Evolutionary conservation across 2,113 vertebrate species (phyloP).

Genomic region (Cardinalis cardinalis): DNA sequence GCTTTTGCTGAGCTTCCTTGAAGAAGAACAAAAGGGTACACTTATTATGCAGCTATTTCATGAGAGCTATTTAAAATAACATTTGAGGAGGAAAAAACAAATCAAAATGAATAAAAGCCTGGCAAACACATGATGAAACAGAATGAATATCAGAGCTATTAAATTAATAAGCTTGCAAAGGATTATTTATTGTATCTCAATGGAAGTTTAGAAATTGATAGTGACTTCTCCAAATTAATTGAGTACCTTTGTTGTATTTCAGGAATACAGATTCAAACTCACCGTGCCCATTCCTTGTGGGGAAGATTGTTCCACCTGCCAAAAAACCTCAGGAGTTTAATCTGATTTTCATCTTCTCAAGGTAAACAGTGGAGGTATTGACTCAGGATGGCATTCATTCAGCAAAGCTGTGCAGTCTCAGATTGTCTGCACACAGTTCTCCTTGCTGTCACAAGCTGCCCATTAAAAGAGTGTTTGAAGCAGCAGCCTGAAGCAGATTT

Average conservation of each 20-base stretch:
- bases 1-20: constrained; percentile 18
- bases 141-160: constrained; percentile 48
- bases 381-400: neutral
- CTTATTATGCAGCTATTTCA: constrained; percentile 26
- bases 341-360: constrained; percentile 3
- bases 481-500: neutral
- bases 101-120: constrained; percentile 57
- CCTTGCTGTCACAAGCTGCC: neutral
- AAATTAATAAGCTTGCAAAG: constrained; percentile 51
- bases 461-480: neutral
- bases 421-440: neutral
- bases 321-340: neutral
- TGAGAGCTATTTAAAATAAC: constrained; percentile 51
- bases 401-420: neutral
- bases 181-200: constrained; percentile 31
- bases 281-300: neutral
- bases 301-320: neutral
- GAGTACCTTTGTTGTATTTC: constrained; percentile 32
- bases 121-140: constrained; percentile 43
- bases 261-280: neutral
- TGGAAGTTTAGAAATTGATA: constrained; percentile 48
- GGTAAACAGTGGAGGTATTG: neutral
- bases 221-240: constrained; percentile 32
- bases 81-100: constrained; percentile 49
- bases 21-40: constrained; percentile 24